phyloP scores from a whole-genome alignment of 2,113 vertebrate species.

The Sminthopsis crassicaudata region DNA sequence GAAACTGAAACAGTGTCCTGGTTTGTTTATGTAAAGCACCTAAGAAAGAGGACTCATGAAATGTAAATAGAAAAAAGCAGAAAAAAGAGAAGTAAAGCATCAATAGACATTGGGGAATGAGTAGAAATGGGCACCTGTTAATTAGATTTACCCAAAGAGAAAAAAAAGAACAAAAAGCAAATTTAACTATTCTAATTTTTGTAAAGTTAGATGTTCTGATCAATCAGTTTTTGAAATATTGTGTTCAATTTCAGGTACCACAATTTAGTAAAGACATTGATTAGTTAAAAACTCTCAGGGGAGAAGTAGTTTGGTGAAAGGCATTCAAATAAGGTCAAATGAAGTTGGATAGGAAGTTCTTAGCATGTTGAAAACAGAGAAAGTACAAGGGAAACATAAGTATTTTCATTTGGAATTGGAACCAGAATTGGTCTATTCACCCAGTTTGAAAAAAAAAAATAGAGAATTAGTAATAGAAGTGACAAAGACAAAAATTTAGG shows the following conservation, averaged over 20 bases:
- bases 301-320: neutral
- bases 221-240: neutral
- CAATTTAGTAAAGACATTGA: neutral
- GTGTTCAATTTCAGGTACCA: neutral
- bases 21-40: slow-evolving; percentile 33
- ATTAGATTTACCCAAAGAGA: neutral
- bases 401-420: neutral
- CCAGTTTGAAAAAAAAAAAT: neutral
- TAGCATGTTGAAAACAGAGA: neutral
- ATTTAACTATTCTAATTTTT: neutral
- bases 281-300: neutral
- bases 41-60: slow-evolving; percentile 1
- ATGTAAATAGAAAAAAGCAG: neutral
- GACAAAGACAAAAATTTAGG: neutral
- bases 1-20: neutral
- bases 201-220: neutral
- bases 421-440: neutral
- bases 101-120: neutral
- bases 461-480: neutral
- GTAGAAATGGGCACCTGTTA: neutral
- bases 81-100: neutral
- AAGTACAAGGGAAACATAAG: neutral
- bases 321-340: neutral
- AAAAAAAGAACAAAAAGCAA: neutral
- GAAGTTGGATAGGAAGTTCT: neutral